Evolutionary conservation across 53 echinoderm and acorn worm genomes (phyloP).

Genomic region (Echinometra lucunter): DNA sequence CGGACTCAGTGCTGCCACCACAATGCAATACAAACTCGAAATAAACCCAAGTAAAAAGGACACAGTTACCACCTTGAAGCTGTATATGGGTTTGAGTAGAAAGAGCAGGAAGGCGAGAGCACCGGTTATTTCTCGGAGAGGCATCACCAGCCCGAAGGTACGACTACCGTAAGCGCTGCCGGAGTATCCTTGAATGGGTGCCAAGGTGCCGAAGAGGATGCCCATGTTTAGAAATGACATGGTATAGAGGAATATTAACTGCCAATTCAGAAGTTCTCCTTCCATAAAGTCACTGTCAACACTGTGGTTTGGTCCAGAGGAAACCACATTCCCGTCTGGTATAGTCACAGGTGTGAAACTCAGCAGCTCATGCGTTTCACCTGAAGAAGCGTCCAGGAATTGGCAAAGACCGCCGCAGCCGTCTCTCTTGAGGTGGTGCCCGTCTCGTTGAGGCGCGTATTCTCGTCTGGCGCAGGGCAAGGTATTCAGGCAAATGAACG

Average conservation of each 20-base stretch:
- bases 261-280: background rate
- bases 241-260: slow-evolving; percentile 39
- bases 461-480: slow-evolving; percentile 79
- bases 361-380: background rate
- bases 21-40: background rate
- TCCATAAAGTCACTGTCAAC: background rate
- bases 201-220: slow-evolving; percentile 65
- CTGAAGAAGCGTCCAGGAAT: background rate
- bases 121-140: slow-evolving; percentile 59
- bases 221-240: slow-evolving; percentile 45
- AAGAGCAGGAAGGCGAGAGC: slow-evolving; percentile 44
- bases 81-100: slow-evolving; percentile 7
- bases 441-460: slow-evolving; percentile 66
- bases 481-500: slow-evolving; percentile 77
- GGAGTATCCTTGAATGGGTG: slow-evolving; percentile 74
- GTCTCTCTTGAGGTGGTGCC: background rate
- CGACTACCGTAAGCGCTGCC: slow-evolving; percentile 71
- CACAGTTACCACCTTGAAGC: background rate
- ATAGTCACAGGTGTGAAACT: too few relatives aligned
- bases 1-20: slow-evolving; percentile 2
- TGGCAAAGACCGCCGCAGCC: background rate
- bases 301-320: background rate
- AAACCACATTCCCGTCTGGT: background rate
- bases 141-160: slow-evolving; percentile 46
- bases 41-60: background rate